Percentiles rank a stretch among this genome's conserved stretches.
These are phyloP conservation scores for Periparus ater DNA, from an alignment of 2,797 vertebrate genomes.

Conservation along the genomic window DNA sequence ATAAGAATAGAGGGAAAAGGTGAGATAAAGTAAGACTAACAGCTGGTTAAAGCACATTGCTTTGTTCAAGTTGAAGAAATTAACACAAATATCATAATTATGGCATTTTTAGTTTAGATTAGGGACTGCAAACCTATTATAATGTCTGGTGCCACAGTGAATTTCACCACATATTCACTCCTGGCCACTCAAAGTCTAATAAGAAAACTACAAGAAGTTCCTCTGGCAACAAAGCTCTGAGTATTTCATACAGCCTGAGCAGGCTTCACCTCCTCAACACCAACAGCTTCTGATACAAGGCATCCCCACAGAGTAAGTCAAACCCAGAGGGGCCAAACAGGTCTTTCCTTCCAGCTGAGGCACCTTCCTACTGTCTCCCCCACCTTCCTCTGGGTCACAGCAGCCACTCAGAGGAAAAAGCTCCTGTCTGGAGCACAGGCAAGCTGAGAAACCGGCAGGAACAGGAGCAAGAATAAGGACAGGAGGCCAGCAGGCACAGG, in stretches of 20 bases:
- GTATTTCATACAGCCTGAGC: neutral
- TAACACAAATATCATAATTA: neutral
- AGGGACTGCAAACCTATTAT: neutral
- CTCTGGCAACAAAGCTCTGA: neutral
- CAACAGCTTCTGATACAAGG: neutral
- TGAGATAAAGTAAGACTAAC: neutral
- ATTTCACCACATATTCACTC: neutral
- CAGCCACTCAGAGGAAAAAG: neutral
- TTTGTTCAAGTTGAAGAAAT: neutral
- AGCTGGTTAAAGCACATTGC: neutral
- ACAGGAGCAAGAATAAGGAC: neutral
- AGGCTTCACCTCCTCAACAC: neutral
- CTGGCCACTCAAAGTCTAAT: neutral
- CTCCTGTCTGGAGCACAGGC: neutral
- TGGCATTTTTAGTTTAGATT: neutral
- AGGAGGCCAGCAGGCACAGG: neutral
- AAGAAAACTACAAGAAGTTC: neutral
- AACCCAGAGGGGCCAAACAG: neutral
- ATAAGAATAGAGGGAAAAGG: neutral
- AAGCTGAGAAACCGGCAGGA: neutral
- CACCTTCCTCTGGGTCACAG: neutral
- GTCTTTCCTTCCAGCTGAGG: neutral
- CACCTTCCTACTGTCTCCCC: neutral
- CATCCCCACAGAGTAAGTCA: neutral
- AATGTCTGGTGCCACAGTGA: neutral